Percentiles rank a stretch among this genome's conserved stretches.
phyloP scores from a whole-genome alignment of 1,140 invertebrate species.

The Platyscapa corneri region DNA sequence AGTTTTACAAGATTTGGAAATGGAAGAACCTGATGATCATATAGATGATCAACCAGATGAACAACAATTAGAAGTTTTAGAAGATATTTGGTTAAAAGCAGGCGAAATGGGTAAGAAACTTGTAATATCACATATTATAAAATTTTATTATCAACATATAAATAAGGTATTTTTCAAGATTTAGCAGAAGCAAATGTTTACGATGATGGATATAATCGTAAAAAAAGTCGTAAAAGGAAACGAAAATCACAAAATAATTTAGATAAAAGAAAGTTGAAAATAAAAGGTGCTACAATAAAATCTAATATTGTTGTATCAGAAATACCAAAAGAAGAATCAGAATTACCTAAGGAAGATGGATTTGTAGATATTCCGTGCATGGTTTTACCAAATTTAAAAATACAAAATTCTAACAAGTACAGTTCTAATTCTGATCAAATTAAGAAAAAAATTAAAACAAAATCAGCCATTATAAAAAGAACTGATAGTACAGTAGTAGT shows the following conservation, averaged over 20 bases:
- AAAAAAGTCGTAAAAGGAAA: slow-evolving; percentile 69
- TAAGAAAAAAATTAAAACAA: slow-evolving; percentile 46
- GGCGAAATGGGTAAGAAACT: slow-evolving; percentile 81
- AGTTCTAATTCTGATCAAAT: slow-evolving; percentile 23
- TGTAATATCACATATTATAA: slow-evolving; percentile 15
- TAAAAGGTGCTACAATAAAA: slow-evolving; percentile 11
- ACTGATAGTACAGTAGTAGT: background rate
- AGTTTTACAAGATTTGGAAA: slow-evolving; percentile 72
- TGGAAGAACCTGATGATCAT: slow-evolving; percentile 66
- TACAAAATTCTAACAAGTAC: slow-evolving; percentile 19
- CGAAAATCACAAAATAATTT: slow-evolving; percentile 57
- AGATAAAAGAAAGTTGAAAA: slow-evolving; percentile 56
- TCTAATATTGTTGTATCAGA: background rate
- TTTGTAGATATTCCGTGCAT: slow-evolving; percentile 26
- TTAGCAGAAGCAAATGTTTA: slow-evolving; percentile 74
- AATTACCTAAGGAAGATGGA: slow-evolving; percentile 1
- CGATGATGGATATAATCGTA: slow-evolving; percentile 76
- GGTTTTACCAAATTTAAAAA: slow-evolving; percentile 24
- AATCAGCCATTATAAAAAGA: background rate
- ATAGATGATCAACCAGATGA: slow-evolving; percentile 78
- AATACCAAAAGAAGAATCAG: slow-evolving; percentile 40
- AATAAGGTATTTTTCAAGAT: slow-evolving; percentile 63
- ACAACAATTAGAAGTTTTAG: slow-evolving; percentile 83
- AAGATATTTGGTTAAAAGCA: slow-evolving; percentile 88
- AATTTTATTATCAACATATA: background rate